phyloP scores from a whole-genome alignment of 2,888 invertebrate genomes.

The Loripinus fragilis region DNA sequence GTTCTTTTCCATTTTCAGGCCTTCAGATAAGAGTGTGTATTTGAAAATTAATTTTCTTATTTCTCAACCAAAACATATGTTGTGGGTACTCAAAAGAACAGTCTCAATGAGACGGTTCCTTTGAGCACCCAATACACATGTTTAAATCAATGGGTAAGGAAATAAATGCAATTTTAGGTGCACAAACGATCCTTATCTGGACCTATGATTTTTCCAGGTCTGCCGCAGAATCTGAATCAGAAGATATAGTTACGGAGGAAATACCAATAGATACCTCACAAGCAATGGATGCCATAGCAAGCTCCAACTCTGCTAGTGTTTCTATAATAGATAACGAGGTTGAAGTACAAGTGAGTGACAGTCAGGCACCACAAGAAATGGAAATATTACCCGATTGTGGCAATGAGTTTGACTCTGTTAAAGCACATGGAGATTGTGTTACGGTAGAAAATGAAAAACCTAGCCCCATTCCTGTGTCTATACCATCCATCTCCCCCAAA shows the following conservation, averaged over 20 bases:
- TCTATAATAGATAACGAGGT: no score
- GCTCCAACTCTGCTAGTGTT: not conserved
- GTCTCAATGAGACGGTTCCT: no score
- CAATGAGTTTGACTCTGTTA: not conserved
- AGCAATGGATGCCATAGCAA: conserved; percentile 1
- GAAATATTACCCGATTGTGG: not conserved
- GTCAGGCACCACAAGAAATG: not conserved
- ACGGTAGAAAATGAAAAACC: not conserved
- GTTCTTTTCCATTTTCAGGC: no score
- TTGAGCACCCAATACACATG: no score
- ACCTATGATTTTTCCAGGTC: not conserved
- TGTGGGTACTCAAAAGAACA: no score
- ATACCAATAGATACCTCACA: conserved; percentile 31
- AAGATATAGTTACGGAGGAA: conserved; percentile 51
- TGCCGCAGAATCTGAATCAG: conserved; percentile 17
- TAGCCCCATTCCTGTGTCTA: not conserved
- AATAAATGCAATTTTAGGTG: no score
- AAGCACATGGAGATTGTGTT: not conserved
- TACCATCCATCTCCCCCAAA: not conserved
- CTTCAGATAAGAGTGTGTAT: no score
- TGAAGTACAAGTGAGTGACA: not conserved
- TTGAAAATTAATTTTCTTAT: no score
- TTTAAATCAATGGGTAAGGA: no score
- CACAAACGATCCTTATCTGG: no score
- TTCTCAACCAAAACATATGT: no score